phyloP scores from a whole-genome alignment of 1,140 invertebrate genomes.

The Penaeus chinensis region DNA sequence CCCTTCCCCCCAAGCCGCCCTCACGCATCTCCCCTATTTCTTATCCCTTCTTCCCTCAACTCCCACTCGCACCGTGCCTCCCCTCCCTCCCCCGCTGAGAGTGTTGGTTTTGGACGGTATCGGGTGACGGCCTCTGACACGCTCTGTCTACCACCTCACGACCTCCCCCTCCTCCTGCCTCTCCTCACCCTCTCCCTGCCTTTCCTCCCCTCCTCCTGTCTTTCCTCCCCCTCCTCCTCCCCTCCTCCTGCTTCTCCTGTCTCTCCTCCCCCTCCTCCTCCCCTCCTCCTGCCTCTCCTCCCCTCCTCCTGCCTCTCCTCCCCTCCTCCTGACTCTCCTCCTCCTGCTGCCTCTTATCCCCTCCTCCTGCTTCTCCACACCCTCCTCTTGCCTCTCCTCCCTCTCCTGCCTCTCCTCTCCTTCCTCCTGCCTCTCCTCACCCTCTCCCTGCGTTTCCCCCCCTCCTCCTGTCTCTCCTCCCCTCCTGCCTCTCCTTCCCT shows the following conservation, averaged over 20 bases:
- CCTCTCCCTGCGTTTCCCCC: not conserved
- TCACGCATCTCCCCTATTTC: not conserved
- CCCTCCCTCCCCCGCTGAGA: not conserved
- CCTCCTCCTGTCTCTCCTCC: too few species aligned
- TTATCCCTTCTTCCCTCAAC: not conserved
- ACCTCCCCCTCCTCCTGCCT: not conserved
- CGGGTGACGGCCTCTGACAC: not conserved
- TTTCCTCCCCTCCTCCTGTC: not conserved
- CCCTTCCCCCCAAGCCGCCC: not conserved
- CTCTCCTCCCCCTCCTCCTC: too few species aligned
- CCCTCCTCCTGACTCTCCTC: not conserved
- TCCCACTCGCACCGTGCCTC: not conserved
- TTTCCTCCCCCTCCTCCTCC: too few species aligned
- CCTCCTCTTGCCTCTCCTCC: not conserved
- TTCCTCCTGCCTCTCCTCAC: not conserved
- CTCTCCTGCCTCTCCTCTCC: not conserved
- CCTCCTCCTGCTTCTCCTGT: too few species aligned
- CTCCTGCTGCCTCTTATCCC: not conserved
- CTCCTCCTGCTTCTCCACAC: not conserved
- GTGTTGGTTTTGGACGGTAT: too few species aligned
- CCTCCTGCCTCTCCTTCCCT: too few species aligned
- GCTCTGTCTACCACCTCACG: not conserved
- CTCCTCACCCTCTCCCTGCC: not conserved
- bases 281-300: not conserved
- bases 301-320: not conserved